Evolutionary conservation across 2,888 invertebrate species (phyloP), one percentile per base, ranked within the genome.

Genomic region (Ecdyonurus torrentis): DNA sequence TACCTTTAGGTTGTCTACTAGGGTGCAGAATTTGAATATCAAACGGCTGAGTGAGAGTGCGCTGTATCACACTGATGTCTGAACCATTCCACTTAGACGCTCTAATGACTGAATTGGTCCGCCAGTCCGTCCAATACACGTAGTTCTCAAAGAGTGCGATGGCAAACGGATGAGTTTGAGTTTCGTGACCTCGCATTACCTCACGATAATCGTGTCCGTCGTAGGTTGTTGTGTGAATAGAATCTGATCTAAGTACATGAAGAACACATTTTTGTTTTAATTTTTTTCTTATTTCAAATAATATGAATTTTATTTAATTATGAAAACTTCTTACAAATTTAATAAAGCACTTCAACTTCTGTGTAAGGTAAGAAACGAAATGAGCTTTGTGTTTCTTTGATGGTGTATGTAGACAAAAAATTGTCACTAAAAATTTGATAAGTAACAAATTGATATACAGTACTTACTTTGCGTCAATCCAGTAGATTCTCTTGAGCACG

Each of bases 121-220:
- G 81, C 95, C 95, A 94, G 77, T 95, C 94, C 0, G 92, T 93
- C 92, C 93, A 95, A 77, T 91, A 95, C 15, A 94, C 85, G 74
- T 87, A 85, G 71, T 86, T 85, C 72, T 89, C 92, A 77, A 87
- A 92, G 64, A 93, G 79, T 0, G 90, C 83, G 66, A 94, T 84
- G 59, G 93, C 89, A 78, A 94, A 95, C 0, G 94, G 92, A 79
- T 94, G 94, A 60, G 89, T 84, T 63, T 90, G 77, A 69, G 85
- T 81, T 64, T 86, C 84, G 72, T 88, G 87, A 62, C 85, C 85
- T 66, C 83, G 80, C 69, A 91, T 78, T 66, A 91, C 83, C 69
- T 79, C 78, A 68, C 82, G 81, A 71, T 84, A 82, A 72, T 87
- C 88, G 22, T 73, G 73, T 18, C 94, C 94, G 70, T 87, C 84